A percentile compares a stretch with the other conserved stretches of the same genome.
Conservation (phyloP, 2,888 invertebrate species). For the Anagyrus pseudococci region DNA sequence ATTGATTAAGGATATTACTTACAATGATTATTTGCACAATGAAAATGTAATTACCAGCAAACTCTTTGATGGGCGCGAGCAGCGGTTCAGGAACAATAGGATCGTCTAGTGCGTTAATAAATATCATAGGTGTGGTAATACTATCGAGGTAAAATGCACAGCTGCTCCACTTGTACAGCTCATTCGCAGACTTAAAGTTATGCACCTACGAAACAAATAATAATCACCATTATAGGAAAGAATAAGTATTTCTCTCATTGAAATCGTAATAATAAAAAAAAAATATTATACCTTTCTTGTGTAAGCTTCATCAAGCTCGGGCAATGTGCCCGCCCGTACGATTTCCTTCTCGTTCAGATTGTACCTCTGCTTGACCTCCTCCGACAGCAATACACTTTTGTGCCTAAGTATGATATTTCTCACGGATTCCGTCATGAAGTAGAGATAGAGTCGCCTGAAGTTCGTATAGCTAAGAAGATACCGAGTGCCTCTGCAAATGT, state of each 20-base stretch:
- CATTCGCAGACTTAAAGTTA: constrained; percentile 78
- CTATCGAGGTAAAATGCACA: constrained; percentile 80
- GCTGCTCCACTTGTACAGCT: constrained; percentile 86
- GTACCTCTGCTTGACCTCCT: constrained; percentile 73
- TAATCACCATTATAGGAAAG: constrained; percentile 13
- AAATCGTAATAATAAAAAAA: constrained; percentile 41
- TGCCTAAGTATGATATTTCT: constrained; percentile 87
- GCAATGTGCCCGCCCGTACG: constrained; percentile 84
- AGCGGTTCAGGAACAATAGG: constrained; percentile 86
- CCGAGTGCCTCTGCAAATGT: constrained; percentile 73
- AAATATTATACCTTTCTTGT: constrained; percentile 65
- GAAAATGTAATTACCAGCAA: constrained; percentile 68
- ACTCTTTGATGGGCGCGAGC: constrained; percentile 74
- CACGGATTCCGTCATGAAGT: constrained; percentile 92
- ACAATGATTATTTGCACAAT: neutral
- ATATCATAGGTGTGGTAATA: constrained; percentile 86
- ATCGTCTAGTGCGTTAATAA: constrained; percentile 90
- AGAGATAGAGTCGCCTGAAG: constrained; percentile 87
- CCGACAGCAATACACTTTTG: constrained; percentile 76
- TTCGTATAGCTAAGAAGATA: constrained; percentile 87
- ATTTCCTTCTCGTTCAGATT: constrained; percentile 81
- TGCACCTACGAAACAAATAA: constrained; percentile 67
- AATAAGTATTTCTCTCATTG: neutral
- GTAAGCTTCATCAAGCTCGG: constrained; percentile 89
- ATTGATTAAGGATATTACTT: no score